Evolutionary conservation across 2,113 vertebrate species (phyloP).

Genomic region (Atherinomorus stipes): DNA sequence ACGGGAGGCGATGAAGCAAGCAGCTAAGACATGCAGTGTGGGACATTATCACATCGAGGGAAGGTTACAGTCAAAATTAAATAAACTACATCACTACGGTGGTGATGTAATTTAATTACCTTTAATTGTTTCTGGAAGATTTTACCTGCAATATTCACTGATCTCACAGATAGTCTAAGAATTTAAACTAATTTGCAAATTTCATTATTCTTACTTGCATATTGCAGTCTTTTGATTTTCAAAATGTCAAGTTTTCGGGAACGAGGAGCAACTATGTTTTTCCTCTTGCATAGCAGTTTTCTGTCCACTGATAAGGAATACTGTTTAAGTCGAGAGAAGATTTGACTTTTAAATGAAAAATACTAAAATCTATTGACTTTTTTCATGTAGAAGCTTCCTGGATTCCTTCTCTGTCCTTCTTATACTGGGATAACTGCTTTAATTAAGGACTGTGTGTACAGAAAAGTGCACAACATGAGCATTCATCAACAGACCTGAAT

Average conservation of each 20-base stretch:
- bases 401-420: too few species aligned
- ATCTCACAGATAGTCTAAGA: constrained; percentile 41
- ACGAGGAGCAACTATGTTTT: too few species aligned
- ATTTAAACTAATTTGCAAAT: constrained; percentile 37
- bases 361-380: too few species aligned
- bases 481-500: not conserved
- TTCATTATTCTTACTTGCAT: constrained; percentile 14
- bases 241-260: constrained; percentile 1
- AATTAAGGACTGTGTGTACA: not conserved
- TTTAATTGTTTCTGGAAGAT: constrained; percentile 41
- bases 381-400: too few species aligned
- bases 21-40: constrained; percentile 15
- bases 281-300: not conserved
- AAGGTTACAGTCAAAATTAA: constrained; percentile 40
- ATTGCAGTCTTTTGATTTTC: not conserved
- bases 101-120: constrained; percentile 36
- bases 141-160: constrained; percentile 27
- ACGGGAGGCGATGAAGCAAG: constrained; percentile 34
- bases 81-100: constrained; percentile 25
- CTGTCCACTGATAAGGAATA: not conserved
- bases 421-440: constrained; percentile 1
- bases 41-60: constrained; percentile 12
- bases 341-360: not conserved
- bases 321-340: not conserved
- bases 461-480: not conserved